These are phyloP conservation scores for Oplegnathus fasciatus DNA, from an alignment of 2,113 vertebrate genomes.

Conservation along the genomic window DNA sequence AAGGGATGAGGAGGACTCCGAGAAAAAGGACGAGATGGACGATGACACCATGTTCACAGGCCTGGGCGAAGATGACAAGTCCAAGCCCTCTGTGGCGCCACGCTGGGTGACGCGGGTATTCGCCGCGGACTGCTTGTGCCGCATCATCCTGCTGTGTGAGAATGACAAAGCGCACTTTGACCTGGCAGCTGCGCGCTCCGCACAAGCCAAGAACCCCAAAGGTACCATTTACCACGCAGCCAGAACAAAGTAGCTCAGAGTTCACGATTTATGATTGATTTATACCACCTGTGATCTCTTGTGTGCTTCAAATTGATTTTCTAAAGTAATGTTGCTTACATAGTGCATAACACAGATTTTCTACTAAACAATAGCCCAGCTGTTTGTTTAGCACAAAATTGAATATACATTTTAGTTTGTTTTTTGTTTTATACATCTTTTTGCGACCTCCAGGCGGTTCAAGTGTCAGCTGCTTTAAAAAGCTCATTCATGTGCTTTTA, in stretches of 20 bases:
- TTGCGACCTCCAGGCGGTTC: background rate
- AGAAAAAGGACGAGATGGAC: slow-evolving; percentile 99
- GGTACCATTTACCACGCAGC: slow-evolving; percentile 80
- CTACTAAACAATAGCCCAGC: background rate
- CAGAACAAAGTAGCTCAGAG: background rate
- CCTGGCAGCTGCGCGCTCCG: slow-evolving; percentile 91
- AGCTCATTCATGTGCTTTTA: slow-evolving; percentile 26
- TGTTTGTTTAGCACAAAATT: background rate
- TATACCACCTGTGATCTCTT: background rate
- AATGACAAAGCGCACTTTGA: slow-evolving; percentile 95
- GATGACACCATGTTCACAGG: slow-evolving; percentile 98
- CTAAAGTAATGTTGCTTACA: background rate
- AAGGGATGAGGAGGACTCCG: slow-evolving; percentile 93
- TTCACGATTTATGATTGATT: slow-evolving; percentile 40
- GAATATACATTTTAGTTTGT: background rate
- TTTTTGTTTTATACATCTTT: background rate
- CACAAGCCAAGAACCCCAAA: slow-evolving; percentile 92
- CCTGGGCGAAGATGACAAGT: slow-evolving; percentile 95
- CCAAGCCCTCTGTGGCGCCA: slow-evolving; percentile 95
- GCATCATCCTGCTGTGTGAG: slow-evolving; percentile 95
- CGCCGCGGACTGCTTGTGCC: slow-evolving; percentile 96
- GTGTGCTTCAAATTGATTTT: background rate
- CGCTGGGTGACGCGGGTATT: slow-evolving; percentile 99
- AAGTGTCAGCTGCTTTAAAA: slow-evolving; percentile 14
- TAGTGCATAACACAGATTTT: background rate